These are phyloP conservation scores for Arothron firmamentum DNA, from an alignment of 2,113 vertebrate genomes.

Conservation along the genomic window DNA sequence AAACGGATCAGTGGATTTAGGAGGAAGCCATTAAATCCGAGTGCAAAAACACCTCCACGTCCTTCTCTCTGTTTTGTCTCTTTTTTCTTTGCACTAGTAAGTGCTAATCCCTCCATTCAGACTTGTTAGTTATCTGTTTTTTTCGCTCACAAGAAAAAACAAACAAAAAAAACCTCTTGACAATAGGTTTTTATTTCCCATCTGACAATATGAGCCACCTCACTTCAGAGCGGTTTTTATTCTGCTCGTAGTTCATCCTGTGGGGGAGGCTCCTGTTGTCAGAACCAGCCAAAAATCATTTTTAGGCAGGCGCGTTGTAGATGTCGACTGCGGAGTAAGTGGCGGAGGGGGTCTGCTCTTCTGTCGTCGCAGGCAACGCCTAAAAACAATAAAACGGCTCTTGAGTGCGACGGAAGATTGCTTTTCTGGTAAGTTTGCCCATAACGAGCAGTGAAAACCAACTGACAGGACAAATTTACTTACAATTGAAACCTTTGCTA, in stretches of 20 bases:
- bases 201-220: slow-evolving; percentile 10
- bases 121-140: not conserved
- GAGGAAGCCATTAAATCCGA: slow-evolving; percentile 11
- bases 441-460: too few species aligned
- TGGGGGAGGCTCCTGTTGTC: slow-evolving; percentile 6
- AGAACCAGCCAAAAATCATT: slow-evolving; percentile 15
- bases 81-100: not conserved
- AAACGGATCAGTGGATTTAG: slow-evolving; percentile 7
- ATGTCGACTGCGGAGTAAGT: not conserved
- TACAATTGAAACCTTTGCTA: too few species aligned
- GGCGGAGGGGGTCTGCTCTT: too few species aligned
- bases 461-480: too few species aligned
- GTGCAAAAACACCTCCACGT: not conserved
- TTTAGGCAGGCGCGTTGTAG: slow-evolving; percentile 1
- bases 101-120: not conserved
- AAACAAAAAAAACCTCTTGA: not conserved
- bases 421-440: too few species aligned
- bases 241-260: slow-evolving; percentile 8
- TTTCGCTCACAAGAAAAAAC: not conserved
- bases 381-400: too few species aligned
- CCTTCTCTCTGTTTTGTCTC: slow-evolving; percentile 9
- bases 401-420: too few species aligned
- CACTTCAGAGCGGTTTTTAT: slow-evolving; percentile 4
- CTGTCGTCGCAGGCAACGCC: too few species aligned
- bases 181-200: slow-evolving; percentile 5